These are phyloP conservation scores for Chymomyza procnemis DNA, from an alignment of 2,888 invertebrate genomes.

Conservation along the genomic window DNA sequence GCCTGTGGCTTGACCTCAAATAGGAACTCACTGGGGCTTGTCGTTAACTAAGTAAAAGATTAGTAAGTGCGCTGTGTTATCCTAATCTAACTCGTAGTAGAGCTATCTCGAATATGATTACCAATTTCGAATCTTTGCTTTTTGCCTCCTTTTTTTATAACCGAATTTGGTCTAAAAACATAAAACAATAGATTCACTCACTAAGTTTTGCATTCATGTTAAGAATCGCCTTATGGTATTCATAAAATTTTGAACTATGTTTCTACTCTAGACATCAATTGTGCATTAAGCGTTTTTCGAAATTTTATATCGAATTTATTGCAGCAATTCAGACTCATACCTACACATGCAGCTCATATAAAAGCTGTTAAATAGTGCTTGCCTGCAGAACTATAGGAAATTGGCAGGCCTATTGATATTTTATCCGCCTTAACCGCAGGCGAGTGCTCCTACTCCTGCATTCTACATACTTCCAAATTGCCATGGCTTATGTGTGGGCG, in stretches of 20 bases:
- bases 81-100: not conserved
- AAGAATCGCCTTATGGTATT: conserved; percentile 37
- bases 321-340: not conserved
- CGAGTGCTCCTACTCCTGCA: conserved; percentile 11
- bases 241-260: conserved; percentile 55
- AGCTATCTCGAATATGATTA: conserved; percentile 43
- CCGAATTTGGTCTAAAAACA: conserved; percentile 57
- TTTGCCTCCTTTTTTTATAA: no score
- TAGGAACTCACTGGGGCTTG: not conserved
- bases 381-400: conserved; percentile 5
- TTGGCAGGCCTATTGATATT: conserved; percentile 5
- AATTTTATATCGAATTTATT: conserved; percentile 18
- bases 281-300: conserved; percentile 6
- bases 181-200: conserved; percentile 36
- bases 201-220: conserved; percentile 9
- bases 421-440: conserved; percentile 36
- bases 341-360: conserved; percentile 55
- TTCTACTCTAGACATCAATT: conserved; percentile 34
- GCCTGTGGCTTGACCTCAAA: not conserved
- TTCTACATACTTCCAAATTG: not conserved
- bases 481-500: conserved; percentile 52
- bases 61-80: no score
- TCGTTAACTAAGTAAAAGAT: conserved; percentile 27
- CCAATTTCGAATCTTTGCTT: no score
- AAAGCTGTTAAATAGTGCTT: conserved; percentile 65